Evolutionary conservation across 2,113 vertebrate species (phyloP).

Genomic region (Protobothrops mucrosquamatus): DNA sequence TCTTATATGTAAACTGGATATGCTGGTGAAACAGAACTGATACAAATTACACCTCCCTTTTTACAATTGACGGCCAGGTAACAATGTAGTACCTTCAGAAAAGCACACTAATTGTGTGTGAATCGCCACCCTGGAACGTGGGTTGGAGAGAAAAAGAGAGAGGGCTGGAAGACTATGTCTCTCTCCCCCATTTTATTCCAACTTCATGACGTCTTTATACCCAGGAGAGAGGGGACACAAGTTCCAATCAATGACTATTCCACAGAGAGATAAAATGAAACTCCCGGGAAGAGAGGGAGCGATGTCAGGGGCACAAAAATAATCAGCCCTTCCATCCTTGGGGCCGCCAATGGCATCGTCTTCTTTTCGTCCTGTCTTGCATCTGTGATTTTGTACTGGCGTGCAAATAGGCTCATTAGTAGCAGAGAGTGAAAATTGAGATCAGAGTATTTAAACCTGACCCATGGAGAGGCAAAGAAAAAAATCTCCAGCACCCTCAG

Average conservation of each 20-base stretch:
- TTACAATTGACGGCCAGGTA: conserved; percentile 51
- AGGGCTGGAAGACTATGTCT: neutral
- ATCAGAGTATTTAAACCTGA: conserved; percentile 98
- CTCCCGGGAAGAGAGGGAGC: conserved; percentile 29
- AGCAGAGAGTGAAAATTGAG: conserved; percentile 93
- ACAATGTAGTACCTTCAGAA: conserved; percentile 59
- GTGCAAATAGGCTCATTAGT: conserved; percentile 92
- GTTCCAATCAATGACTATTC: neutral
- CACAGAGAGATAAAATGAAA: neutral
- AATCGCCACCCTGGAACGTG: conserved; percentile 22
- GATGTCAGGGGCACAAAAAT: conserved; percentile 76
- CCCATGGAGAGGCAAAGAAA: conserved; percentile 84
- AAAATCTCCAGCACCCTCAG: conserved; percentile 74
- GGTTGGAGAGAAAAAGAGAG: neutral
- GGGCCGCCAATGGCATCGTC: conserved; percentile 76
- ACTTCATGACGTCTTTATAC: neutral
- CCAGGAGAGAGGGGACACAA: neutral
- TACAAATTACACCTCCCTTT: conserved; percentile 64
- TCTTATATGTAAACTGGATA: conserved; percentile 63
- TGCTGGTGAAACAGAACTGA: conserved; percentile 63
- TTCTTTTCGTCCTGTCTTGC: conserved; percentile 70
- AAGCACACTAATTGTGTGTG: conserved; percentile 43
- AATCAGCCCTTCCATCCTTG: conserved; percentile 71
- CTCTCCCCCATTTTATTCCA: neutral
- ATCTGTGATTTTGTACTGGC: conserved; percentile 77